phyloP scores from a whole-genome alignment of 2,113 vertebrate genomes.

The Tupaia tana region DNA sequence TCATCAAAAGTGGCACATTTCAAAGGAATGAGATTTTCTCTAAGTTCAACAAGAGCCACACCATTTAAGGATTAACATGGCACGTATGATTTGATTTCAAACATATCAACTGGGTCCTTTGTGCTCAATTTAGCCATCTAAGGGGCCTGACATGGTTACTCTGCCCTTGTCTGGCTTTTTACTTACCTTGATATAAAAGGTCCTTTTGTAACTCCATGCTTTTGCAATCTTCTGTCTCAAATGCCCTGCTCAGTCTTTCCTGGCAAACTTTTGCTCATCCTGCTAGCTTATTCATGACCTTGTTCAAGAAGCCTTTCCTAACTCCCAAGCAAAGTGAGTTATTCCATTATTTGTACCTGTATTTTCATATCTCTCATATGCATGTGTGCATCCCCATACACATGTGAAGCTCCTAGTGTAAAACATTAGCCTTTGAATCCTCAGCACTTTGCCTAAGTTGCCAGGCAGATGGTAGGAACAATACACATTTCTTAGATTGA shows the following conservation, averaged over 20 bases:
- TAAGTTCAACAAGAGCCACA: background rate
- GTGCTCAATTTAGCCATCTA: background rate
- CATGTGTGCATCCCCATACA: background rate
- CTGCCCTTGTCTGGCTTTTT: background rate
- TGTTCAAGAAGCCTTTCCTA: background rate
- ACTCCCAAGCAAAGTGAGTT: background rate
- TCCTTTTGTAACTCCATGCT: background rate
- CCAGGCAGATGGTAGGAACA: background rate
- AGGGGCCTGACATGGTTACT: background rate
- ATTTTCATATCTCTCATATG: background rate
- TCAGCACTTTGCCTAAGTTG: background rate
- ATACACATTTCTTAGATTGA: background rate
- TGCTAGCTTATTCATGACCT: background rate
- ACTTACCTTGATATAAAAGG: background rate
- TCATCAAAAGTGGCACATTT: background rate
- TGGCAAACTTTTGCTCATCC: background rate
- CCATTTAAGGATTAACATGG: background rate
- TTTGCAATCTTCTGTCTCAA: background rate
- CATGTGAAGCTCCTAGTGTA: background rate
- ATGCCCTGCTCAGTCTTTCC: background rate
- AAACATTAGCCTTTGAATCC: background rate
- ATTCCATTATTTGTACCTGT: background rate
- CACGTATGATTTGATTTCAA: background rate
- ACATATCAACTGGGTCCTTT: background rate
- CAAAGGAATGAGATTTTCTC: conserved; percentile 27